Conservation (phyloP, 2,888 invertebrate genomes). For the Cantharis lateralis region DNA sequence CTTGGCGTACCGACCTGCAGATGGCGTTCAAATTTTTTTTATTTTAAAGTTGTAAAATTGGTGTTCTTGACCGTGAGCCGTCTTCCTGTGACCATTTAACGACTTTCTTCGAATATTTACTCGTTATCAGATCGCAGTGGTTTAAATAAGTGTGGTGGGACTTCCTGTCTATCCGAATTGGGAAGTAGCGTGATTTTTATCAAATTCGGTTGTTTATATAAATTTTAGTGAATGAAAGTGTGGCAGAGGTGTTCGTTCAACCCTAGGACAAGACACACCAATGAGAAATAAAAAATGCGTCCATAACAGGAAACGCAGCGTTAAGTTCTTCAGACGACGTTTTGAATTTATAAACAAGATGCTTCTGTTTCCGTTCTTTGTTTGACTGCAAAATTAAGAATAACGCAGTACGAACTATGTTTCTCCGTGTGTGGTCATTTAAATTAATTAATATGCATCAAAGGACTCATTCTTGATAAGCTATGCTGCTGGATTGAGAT, state of each 20-base stretch:
- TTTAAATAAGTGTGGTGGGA: not conserved
- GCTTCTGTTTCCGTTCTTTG: constrained; percentile 18
- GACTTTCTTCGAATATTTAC: not conserved
- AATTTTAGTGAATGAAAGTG: not conserved
- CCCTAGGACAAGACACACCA: not conserved
- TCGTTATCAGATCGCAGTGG: not conserved
- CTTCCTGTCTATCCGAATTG: not conserved
- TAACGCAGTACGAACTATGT: not conserved
- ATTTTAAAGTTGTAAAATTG: too few relatives aligned
- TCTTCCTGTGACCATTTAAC: not conserved
- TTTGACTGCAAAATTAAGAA: constrained; percentile 5
- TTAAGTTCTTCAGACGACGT: constrained; percentile 17
- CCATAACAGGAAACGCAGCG: constrained; percentile 14
- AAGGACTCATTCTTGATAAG: constrained; percentile 5
- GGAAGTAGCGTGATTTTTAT: not conserved
- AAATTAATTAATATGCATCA: constrained; percentile 18
- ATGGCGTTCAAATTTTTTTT: not conserved
- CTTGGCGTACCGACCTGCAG: not conserved
- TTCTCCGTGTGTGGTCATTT: constrained; percentile 17
- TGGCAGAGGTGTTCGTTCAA: not conserved
- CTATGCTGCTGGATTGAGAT: not conserved
- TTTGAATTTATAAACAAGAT: constrained; percentile 23
- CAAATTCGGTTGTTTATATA: not conserved
- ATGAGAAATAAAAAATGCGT: constrained; percentile 8
- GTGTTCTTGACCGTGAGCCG: not conserved